A percentile compares a stretch with the other conserved stretches of the same genome.
These are phyloP conservation scores for Hucho hucho DNA, from an alignment of 2,113 vertebrate genomes.

Conservation along the genomic window DNA sequence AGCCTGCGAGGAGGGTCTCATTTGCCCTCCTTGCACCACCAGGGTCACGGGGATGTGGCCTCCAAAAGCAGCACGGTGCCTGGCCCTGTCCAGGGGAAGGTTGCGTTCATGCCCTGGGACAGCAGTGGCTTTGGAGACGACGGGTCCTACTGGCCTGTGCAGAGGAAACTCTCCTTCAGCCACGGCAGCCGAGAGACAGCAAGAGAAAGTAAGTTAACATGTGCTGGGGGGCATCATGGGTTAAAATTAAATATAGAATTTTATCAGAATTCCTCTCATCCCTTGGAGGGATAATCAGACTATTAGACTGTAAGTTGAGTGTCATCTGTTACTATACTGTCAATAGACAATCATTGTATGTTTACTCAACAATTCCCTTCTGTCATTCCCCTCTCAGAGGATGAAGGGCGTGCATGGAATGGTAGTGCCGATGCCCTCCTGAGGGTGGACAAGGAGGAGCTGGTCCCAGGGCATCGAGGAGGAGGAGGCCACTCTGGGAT, in stretches of 20 bases:
- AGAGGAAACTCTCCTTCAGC: conserved; percentile 83
- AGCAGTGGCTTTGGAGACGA: conserved; percentile 68
- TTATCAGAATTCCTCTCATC: background rate
- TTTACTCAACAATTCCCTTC: background rate
- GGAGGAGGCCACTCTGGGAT: conserved; percentile 75
- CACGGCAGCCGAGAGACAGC: conserved; percentile 81
- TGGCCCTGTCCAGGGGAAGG: conserved; percentile 60
- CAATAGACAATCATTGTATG: background rate
- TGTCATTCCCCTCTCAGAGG: conserved; percentile 64
- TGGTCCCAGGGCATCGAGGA: conserved; percentile 35
- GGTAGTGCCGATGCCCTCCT: conserved; percentile 73
- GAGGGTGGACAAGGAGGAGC: conserved; percentile 79
- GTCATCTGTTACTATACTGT: background rate
- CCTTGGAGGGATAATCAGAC: background rate
- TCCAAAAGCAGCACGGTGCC: conserved; percentile 56
- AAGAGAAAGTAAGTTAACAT: conserved; percentile 82
- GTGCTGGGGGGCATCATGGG: background rate
- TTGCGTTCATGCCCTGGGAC: conserved; percentile 76
- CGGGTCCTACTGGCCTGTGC: conserved; percentile 82
- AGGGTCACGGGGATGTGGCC: conserved; percentile 49
- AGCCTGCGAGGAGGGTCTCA: conserved; percentile 75
- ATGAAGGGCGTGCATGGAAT: conserved; percentile 78
- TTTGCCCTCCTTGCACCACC: conserved; percentile 65
- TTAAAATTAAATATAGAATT: background rate
- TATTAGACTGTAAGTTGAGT: background rate